A percentile compares a stretch with the other conserved stretches of the same genome.
These are phyloP conservation scores for Mystacides longicornis DNA, from an alignment of 2,888 invertebrate genomes.

Conservation along the genomic window DNA sequence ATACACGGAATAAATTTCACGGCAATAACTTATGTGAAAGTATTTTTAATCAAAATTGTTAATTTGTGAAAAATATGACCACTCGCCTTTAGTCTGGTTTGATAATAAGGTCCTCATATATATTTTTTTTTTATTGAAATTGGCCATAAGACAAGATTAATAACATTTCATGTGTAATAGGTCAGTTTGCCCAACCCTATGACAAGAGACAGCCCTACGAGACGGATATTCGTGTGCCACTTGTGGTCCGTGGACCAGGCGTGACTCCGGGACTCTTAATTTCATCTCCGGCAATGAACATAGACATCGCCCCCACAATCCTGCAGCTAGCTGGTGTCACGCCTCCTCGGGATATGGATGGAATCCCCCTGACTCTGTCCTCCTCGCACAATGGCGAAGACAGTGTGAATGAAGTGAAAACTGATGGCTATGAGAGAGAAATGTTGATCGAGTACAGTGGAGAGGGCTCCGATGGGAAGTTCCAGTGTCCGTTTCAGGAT, in stretches of 20 bases:
- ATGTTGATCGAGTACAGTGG: conserved; percentile 79
- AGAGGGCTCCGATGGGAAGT: conserved; percentile 56
- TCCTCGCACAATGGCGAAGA: no score
- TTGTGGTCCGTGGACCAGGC: conserved; percentile 71
- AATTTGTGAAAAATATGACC: no score
- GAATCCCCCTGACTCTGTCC: conserved; percentile 42
- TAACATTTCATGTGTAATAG: no score
- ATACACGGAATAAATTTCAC: no score
- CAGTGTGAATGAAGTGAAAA: conserved; percentile 13
- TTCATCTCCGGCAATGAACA: conserved; percentile 56
- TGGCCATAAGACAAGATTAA: neutral
- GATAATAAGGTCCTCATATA: neutral
- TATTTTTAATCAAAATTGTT: no score
- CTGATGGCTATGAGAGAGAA: conserved; percentile 39
- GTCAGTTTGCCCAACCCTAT: conserved; percentile 80
- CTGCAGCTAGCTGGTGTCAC: conserved; percentile 58
- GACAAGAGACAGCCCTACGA: conserved; percentile 91
- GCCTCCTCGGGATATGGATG: conserved; percentile 52
- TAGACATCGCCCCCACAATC: conserved; percentile 83
- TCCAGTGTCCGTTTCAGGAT: conserved; percentile 53
- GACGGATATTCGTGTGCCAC: conserved; percentile 77
- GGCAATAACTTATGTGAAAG: no score
- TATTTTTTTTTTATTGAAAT: neutral
- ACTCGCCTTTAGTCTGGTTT: no score
- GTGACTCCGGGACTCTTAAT: conserved; percentile 44